Evolutionary conservation across 2,888 invertebrate species (phyloP).

Genomic region (Melanophora roralis): DNA sequence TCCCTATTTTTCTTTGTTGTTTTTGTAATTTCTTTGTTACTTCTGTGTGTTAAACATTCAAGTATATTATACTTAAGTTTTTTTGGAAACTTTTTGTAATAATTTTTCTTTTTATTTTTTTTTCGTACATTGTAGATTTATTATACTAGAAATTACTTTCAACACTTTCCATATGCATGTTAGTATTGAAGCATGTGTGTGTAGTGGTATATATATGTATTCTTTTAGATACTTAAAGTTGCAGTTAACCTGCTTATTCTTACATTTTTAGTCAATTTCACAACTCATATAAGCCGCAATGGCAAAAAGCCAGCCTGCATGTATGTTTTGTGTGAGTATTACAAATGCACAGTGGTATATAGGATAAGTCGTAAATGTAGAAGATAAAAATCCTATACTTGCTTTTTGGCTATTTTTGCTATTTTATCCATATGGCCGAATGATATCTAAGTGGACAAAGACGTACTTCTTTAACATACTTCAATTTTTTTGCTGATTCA

Average conservation of each 20-base stretch:
- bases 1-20: slow-evolving; percentile 4
- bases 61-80: slow-evolving; percentile 1
- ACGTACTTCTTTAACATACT: no score
- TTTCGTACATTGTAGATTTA: slow-evolving; percentile 58
- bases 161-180: slow-evolving; percentile 50
- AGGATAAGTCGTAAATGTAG: no score
- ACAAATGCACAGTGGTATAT: slow-evolving; percentile 39
- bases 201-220: background rate
- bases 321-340: slow-evolving; percentile 7
- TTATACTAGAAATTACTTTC: slow-evolving; percentile 65
- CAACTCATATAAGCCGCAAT: slow-evolving; percentile 56
- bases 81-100: slow-evolving; percentile 9
- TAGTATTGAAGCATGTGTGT: background rate
- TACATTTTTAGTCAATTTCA: slow-evolving; percentile 60
- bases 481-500: no score
- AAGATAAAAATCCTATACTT: no score
- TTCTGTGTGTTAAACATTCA: slow-evolving; percentile 31
- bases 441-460: no score
- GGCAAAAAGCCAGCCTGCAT: slow-evolving; percentile 52
- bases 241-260: slow-evolving; percentile 60
- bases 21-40: slow-evolving; percentile 23
- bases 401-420: no score
- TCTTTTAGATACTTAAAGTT: slow-evolving; percentile 42
- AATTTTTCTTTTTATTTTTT: slow-evolving; percentile 23
- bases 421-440: no score